Evolutionary conservation across 2,113 vertebrate species (phyloP).

Genomic region (Struthio camelus): DNA sequence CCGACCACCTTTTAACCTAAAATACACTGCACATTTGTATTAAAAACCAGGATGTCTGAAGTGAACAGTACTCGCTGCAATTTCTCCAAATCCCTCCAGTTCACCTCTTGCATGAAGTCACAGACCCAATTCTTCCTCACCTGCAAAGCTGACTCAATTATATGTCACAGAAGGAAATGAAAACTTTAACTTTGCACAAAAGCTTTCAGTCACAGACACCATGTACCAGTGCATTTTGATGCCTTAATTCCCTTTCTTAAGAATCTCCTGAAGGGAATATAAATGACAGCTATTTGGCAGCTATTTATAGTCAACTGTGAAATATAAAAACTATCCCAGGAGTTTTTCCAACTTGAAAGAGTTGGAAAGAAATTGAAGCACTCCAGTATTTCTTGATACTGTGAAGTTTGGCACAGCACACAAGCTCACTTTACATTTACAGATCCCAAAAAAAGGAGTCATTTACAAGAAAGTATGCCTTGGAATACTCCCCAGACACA

Average conservation of each 20-base stretch:
- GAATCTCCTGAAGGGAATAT: neutral
- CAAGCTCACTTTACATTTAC: neutral
- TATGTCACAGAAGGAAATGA: neutral
- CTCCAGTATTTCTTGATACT: neutral
- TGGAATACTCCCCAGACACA: neutral
- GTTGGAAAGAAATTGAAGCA: neutral
- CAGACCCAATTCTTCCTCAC: neutral
- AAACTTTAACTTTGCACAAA: neutral
- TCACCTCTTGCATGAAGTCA: neutral
- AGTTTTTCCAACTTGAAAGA: neutral
- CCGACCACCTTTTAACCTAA: neutral
- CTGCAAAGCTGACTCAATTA: neutral
- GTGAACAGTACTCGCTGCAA: neutral
- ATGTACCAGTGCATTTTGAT: neutral
- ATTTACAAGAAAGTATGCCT: neutral
- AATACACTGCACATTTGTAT: neutral
- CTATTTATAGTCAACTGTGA: conserved; percentile 1
- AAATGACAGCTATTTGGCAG: neutral
- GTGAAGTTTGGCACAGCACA: neutral
- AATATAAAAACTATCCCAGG: neutral
- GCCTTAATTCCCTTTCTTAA: neutral
- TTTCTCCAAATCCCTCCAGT: neutral
- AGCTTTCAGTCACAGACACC: neutral
- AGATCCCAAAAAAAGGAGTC: neutral
- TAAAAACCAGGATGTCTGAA: neutral